phyloP scores from a whole-genome alignment of 1,140 invertebrate genomes.

The Aleiodes sp. region DNA sequence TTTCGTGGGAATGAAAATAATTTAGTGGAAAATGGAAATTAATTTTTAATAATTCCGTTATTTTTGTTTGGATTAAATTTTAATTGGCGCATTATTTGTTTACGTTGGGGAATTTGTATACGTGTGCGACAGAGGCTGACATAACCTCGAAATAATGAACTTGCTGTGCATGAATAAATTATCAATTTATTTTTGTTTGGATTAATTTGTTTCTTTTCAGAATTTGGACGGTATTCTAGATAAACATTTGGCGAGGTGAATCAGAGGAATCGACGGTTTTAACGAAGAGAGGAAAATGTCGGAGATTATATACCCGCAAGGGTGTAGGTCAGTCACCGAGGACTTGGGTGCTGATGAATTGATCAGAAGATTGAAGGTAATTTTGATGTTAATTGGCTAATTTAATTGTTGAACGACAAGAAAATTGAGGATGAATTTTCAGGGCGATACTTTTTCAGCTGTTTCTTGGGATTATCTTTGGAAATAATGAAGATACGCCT shows the following conservation, averaged over 20 bases:
- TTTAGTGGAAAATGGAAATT: no score
- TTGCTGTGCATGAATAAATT: not conserved
- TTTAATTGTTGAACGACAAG: conserved; percentile 41
- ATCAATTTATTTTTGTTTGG: not conserved
- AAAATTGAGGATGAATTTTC: no score
- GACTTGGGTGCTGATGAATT: conserved; percentile 95
- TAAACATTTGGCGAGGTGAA: conserved; percentile 41
- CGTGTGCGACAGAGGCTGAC: conserved; percentile 31
- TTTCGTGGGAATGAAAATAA: not conserved
- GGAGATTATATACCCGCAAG: conserved; percentile 87
- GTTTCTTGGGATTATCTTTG: no score
- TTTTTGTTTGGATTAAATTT: not conserved
- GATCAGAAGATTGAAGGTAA: conserved; percentile 90
- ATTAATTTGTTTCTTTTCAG: conserved; percentile 46
- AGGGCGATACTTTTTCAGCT: no score
- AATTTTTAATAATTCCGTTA: no score
- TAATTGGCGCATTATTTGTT: conserved; percentile 46
- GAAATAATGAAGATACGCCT: no score
- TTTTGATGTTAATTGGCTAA: conserved; percentile 23
- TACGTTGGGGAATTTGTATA: conserved; percentile 45
- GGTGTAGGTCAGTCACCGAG: conserved; percentile 88
- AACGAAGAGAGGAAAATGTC: conserved; percentile 68
- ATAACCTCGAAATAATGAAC: conserved; percentile 35
- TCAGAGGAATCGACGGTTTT: conserved; percentile 35
- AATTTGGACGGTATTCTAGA: conserved; percentile 62